phyloP scores from a whole-genome alignment of 1,140 invertebrate genomes.

The Drosophila sp. region DNA sequence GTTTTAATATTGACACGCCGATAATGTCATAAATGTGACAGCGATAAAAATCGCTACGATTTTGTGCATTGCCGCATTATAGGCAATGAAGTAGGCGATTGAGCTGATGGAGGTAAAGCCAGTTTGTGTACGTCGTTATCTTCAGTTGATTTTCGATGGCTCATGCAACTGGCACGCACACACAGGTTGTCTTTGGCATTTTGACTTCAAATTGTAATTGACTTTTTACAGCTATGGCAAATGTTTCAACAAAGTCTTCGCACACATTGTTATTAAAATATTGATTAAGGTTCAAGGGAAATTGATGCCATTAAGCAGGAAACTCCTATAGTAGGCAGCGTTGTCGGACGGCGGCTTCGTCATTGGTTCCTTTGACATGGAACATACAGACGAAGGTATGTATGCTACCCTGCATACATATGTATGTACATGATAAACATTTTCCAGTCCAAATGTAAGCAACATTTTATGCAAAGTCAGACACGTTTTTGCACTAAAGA shows the following conservation, averaged over 20 bases:
- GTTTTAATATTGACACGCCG: constrained; percentile 68
- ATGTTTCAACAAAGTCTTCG: constrained; percentile 54
- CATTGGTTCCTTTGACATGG: constrained; percentile 22
- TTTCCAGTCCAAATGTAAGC: constrained; percentile 16
- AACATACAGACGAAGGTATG: constrained; percentile 5
- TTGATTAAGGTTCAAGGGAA: constrained; percentile 64
- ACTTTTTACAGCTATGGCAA: constrained; percentile 64
- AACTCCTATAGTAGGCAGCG: constrained; percentile 28
- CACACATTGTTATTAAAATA: constrained; percentile 55
- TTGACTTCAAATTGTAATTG: constrained; percentile 61
- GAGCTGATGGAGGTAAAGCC: background rate
- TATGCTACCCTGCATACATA: too few relatives aligned
- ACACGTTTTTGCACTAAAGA: constrained; percentile 74
- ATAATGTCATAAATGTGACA: constrained; percentile 82
- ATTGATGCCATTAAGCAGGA: constrained; percentile 49
- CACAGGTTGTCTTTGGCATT: constrained; percentile 50
- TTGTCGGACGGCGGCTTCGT: constrained; percentile 4
- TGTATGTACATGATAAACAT: background rate
- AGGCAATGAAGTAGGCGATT: background rate
- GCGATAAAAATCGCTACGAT: constrained; percentile 76
- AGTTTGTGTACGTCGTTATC: constrained; percentile 24
- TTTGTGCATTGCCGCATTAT: constrained; percentile 29
- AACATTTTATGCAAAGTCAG: constrained; percentile 69
- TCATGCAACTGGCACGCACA: constrained; percentile 1
- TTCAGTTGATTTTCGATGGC: background rate